Base-by-base conservation (phyloP, 2,797 vertebrate genomes). In the Cyclura pinguis region DNA sequence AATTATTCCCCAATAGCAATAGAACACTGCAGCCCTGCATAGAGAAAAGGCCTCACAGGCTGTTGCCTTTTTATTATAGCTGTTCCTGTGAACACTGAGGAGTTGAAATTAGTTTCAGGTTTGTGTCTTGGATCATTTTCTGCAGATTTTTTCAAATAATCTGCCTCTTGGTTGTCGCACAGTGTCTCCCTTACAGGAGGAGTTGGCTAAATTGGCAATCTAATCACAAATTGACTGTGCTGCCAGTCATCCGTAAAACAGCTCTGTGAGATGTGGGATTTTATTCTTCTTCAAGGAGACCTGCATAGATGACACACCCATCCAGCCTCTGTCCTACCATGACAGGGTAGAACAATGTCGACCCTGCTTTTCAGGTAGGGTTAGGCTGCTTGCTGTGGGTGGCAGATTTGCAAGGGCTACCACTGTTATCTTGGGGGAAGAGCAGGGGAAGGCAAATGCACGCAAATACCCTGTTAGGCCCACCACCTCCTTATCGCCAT, bases 1-100 rank as follows among this genome's bases (percentile, higher is more conserved):
- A 84, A 88, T 91, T 91, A 72, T 77, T 84, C 90, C 47, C 47
- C 64, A 88, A 47, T n/a, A 38, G 86, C 86, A 88, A 59, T 59
- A 77, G 47, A 77, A 7, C 6, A 24, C 64, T 27, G 12, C 13
- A 59, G 74, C 50, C 80, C 20, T 69, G 72, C 59, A 29, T 59
- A 27, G 29, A 32, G 38, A 50, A 13, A 52, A 29, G 8, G 6
- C n/a, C 7, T 80, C 52, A 35, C 47, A 2, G 12, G 59, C 59
- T 1, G 5, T 74, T 69, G 80, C 67, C 9, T 52, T 78, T 84
- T 77, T 57, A 38, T 84, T 81, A 81, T 24, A 59, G 67, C 78
- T 47, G 78, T 47, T 86, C 72, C 42, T 32, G 18, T 90, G 16
- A 35, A 42, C 67, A 81, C 7, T 9, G 16, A 27, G 42, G 27